Percentiles rank a stretch among this genome's conserved stretches.
These are phyloP conservation scores for Addax nasomaculatus DNA, from an alignment of 2,113 vertebrate species.

Conservation along the genomic window DNA sequence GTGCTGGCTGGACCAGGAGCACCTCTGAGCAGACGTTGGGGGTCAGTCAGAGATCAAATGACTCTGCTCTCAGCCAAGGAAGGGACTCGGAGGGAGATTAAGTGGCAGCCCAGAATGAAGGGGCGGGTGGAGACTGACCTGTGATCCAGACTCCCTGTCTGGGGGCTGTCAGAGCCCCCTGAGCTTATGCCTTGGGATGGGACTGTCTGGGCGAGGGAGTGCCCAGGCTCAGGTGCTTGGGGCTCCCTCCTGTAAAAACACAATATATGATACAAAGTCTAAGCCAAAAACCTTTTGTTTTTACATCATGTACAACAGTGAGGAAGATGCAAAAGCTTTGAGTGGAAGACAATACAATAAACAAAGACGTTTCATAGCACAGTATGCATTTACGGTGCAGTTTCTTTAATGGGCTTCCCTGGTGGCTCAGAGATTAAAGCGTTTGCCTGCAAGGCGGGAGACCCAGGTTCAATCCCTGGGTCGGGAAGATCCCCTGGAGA, in stretches of 20 bases:
- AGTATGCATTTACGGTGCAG: background rate
- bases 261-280: conserved; percentile 86
- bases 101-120: conserved; percentile 79
- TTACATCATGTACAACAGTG: conserved; percentile 74
- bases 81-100: conserved; percentile 70
- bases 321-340: conserved; percentile 78
- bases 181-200: conserved; percentile 84
- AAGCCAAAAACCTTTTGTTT: conserved; percentile 74
- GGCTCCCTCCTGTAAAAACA: conserved; percentile 87
- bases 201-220: conserved; percentile 84
- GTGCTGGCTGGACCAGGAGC: conserved; percentile 77
- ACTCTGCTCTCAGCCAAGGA: conserved; percentile 72
- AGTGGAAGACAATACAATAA: conserved; percentile 74
- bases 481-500: no score
- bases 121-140: conserved; percentile 85
- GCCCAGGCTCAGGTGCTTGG: conserved; percentile 87
- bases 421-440: no score
- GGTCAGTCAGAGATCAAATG: conserved; percentile 76
- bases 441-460: no score
- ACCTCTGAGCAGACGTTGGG: conserved; percentile 71
- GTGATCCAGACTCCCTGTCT: conserved; percentile 85
- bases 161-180: conserved; percentile 83
- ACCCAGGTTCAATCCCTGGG: no score
- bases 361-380: conserved; percentile 54
- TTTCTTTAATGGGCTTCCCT: conserved; percentile 53